These are phyloP conservation scores for Ricordea florida DNA, from an alignment of 92 coral and sea anemone species.

Conservation along the genomic window DNA sequence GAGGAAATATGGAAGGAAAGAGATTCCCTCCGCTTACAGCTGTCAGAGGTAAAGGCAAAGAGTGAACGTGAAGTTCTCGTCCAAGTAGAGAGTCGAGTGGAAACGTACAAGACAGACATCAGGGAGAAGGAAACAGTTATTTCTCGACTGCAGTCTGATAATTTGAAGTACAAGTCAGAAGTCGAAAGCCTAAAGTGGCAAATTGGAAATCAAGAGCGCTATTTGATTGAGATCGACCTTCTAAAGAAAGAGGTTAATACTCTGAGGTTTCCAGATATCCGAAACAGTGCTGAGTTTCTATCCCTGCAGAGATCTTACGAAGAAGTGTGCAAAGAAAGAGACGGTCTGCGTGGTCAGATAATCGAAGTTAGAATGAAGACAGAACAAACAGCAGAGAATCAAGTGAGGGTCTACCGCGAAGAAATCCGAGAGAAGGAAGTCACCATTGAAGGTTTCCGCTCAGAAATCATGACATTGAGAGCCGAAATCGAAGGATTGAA, in stretches of 20 bases:
- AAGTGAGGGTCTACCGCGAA: not conserved
- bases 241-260: not conserved
- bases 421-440: not conserved
- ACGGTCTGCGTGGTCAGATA: constrained; percentile 25
- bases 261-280: not conserved
- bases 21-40: not conserved
- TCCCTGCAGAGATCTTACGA: not conserved
- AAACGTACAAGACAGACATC: not conserved
- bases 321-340: constrained; percentile 27
- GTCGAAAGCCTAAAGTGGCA: not conserved
- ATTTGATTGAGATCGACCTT: not conserved
- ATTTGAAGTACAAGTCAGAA: not conserved
- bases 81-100: constrained; percentile 1
- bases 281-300: not conserved
- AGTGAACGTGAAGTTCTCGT: not conserved
- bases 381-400: not conserved
- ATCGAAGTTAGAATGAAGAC: constrained; percentile 4
- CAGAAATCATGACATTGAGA: not conserved
- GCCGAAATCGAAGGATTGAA: not conserved
- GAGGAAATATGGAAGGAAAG: constrained; percentile 7
- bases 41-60: not conserved
- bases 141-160: not conserved
- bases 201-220: not conserved
- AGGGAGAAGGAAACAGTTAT: constrained; percentile 2
- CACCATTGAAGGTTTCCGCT: not conserved